A percentile compares a stretch with the other conserved stretches of the same genome.
These are phyloP conservation scores for Gila orcuttii DNA, from an alignment of 2,113 vertebrate species.

Conservation along the genomic window DNA sequence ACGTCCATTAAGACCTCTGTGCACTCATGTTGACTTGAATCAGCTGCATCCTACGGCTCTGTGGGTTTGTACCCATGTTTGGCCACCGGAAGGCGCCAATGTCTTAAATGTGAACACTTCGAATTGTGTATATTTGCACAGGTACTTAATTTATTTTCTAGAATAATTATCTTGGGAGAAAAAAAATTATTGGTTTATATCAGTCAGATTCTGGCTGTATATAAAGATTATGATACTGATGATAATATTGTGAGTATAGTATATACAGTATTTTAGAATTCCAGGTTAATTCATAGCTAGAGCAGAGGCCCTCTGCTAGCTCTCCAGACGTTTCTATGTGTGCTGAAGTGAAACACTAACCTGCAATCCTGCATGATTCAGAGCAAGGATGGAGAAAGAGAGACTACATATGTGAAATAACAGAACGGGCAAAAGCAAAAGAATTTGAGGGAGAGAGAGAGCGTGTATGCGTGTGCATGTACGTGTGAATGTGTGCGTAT, in stretches of 20 bases:
- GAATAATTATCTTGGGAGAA: constrained; percentile 75
- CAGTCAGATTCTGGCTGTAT: constrained; percentile 77
- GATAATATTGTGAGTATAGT: constrained; percentile 79
- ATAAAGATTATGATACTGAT: constrained; percentile 65
- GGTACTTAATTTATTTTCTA: constrained; percentile 85
- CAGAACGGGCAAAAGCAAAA: constrained; percentile 45
- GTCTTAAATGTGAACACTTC: constrained; percentile 85
- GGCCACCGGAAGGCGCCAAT: constrained; percentile 78
- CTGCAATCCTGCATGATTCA: constrained; percentile 78
- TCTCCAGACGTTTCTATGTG: constrained; percentile 76
- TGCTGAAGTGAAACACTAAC: constrained; percentile 74
- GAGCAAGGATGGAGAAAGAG: constrained; percentile 23
- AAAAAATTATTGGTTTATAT: constrained; percentile 76
- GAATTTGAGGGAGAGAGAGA: background rate
- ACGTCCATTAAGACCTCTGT: constrained; percentile 75
- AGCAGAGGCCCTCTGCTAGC: constrained; percentile 77
- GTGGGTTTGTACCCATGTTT: constrained; percentile 70
- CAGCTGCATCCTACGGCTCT: constrained; percentile 74
- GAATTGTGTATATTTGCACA: constrained; percentile 84
- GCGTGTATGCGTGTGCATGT: constrained; percentile 7
- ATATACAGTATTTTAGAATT: constrained; percentile 80
- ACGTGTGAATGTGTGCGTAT: constrained; percentile 32
- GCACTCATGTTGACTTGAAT: constrained; percentile 82
- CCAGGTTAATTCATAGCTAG: constrained; percentile 83
- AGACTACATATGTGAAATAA: constrained; percentile 57